Base-by-base conservation (phyloP, 2,888 invertebrate species). In the Hirudinaria manillensis region DNA sequence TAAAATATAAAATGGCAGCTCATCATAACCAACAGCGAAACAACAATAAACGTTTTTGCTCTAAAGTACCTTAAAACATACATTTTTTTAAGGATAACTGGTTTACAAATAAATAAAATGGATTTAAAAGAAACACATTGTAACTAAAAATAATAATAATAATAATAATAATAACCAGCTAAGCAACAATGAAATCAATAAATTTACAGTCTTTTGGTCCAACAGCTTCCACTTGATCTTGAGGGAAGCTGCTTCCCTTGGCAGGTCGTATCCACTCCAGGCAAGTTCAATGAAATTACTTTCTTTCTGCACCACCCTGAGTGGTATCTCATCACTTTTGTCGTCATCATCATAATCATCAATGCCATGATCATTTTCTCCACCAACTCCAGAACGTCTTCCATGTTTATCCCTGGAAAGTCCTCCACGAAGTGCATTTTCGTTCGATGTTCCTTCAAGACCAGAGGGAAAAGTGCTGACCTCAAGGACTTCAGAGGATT, bases 401-500 rank as follows among this genome's bases (percentile, higher is more conserved):
- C 32, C 68, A 21, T 36, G 38, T 70, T 27, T 2, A 38, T 21
- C n/a, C 10, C 19, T 24, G 19, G 21, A 36, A 24, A 34, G 45
- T 21, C 21, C 27, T 7, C 38, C 4, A 16, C n/a, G 38, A 21
- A 27, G 16, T 6, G 13, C 21, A 7, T 16, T 21, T 53, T 24
- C 29, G 45, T 27, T 24, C n/a, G 10, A 29, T 55, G 34, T 45
- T 75, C 78, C 0, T 83, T 81, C 80, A 80, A 81, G 74, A 84
- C 80, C 6, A 81, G 19, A 53, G 19, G 80, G 1, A 81, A 80
- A 80, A 83, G 83, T 4, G 85, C 85, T 76, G 81, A 81, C 53
- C 80, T 79, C 2, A 84, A 84, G 78, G 29, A 61, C 80, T 79
- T 84, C 83, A 6, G 85, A 85, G 75, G 81, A 81, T 45, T 80